These are phyloP conservation scores for Sardina pilchardus DNA, from an alignment of 2,113 vertebrate genomes.

Conservation along the genomic window DNA sequence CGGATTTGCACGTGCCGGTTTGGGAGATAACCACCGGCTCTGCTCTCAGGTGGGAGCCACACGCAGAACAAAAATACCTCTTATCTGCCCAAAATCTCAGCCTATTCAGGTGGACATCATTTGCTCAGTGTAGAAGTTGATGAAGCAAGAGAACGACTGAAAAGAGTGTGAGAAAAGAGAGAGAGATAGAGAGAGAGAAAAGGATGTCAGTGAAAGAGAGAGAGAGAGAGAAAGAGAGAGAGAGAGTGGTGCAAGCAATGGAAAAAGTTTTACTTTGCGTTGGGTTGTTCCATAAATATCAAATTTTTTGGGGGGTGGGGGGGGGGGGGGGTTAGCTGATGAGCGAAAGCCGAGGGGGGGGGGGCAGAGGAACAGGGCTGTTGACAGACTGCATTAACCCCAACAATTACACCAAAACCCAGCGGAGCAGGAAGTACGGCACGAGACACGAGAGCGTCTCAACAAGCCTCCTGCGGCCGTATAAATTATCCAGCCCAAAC, in stretches of 20 bases:
- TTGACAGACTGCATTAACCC: background rate
- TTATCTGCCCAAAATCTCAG: background rate
- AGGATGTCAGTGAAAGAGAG: background rate
- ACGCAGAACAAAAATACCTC: background rate
- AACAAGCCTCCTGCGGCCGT: background rate
- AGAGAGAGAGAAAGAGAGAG: constrained; percentile 1
- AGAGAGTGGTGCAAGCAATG: background rate
- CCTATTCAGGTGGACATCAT: background rate
- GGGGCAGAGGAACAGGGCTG: background rate
- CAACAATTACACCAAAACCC: background rate
- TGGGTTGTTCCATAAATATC: background rate
- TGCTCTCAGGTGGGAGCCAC: background rate
- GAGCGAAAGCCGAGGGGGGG: background rate
- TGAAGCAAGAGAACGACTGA: background rate
- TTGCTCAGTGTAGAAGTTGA: background rate
- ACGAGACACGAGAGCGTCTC: background rate
- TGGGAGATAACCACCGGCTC: background rate
- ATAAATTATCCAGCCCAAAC: background rate
- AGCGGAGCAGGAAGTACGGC: background rate
- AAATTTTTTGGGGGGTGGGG: background rate
- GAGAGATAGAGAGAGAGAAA: background rate
- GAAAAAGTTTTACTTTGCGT: background rate
- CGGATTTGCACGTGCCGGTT: background rate
- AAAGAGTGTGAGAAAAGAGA: background rate
- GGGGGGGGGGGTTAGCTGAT: background rate